Conservation (phyloP, 2,113 vertebrate species). For the Entelurus aequoreus region DNA sequence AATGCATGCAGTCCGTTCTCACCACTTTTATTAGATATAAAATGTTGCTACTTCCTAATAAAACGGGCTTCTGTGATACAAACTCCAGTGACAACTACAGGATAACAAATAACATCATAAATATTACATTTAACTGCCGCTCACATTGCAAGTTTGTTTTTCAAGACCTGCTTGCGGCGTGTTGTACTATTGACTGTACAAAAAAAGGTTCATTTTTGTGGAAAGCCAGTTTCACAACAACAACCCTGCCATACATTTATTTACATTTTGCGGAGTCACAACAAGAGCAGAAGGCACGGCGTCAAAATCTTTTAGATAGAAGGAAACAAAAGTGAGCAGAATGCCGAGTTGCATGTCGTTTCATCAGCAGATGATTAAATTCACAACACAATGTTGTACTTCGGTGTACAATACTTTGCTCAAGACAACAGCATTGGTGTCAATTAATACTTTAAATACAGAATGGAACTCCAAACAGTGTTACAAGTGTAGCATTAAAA, state of each 20-base stretch:
- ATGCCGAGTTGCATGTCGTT: background rate
- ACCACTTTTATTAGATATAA: slow-evolving; percentile 13
- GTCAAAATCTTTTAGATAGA: background rate
- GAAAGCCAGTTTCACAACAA: slow-evolving; percentile 71
- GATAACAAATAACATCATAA: slow-evolving; percentile 55
- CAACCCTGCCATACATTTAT: slow-evolving; percentile 33
- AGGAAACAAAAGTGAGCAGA: background rate
- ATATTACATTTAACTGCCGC: slow-evolving; percentile 51
- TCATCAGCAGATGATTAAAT: background rate
- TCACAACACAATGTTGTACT: background rate
- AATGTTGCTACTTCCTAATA: slow-evolving; percentile 14
- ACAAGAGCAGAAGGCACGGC: slow-evolving; percentile 60
- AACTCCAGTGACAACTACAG: slow-evolving; percentile 56
- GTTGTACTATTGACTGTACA: slow-evolving; percentile 59
- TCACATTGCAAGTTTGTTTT: slow-evolving; percentile 40
- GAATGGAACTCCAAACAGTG: slow-evolving; percentile 21
- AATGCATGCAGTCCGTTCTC: slow-evolving; percentile 21
- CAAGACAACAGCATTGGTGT: background rate
- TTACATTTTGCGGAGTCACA: slow-evolving; percentile 54
- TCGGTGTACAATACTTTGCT: background rate
- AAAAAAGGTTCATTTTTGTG: slow-evolving; percentile 46
- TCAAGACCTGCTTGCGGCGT: slow-evolving; percentile 64
- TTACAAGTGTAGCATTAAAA: slow-evolving; percentile 14
- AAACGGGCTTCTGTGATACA: slow-evolving; percentile 25
- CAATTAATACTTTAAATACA: slow-evolving; percentile 31